Base-by-base conservation (phyloP, 1,140 invertebrate species). In the Drosophila oshimai region DNA sequence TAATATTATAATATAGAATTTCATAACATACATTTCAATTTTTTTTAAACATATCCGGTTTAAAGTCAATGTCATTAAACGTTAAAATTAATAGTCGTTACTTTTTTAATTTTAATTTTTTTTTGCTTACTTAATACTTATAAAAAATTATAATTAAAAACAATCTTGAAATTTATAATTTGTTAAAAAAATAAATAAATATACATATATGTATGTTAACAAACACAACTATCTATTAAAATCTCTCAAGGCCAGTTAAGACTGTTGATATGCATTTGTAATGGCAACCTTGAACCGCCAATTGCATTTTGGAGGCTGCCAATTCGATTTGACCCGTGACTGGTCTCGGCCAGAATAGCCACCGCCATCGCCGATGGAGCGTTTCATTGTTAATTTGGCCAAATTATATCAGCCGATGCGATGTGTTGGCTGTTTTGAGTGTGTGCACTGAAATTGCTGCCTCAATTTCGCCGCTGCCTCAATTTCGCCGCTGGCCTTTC, bases 371-470 rank as follows among this genome's bases (percentile, higher is more conserved):
- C 71, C 55, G 33, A 39, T 64, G 51, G 26, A 62, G 73, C 67
- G 45, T 67, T 61, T 77, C 67, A 72, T 53, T 72, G 73, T 76
- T 76, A 77, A 77, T 68, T 72, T 76, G 73, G 45, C 75, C 60
- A 72, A 78, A 77, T 76, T 78, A 68, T 76, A 72, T 72, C 50
- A 61, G 53, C 31, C 22, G 18, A 28, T 54, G 15, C 20, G 36
- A 26, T 44, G 18, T 31, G 22, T 50, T 39, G 34, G 34, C 39
- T 12, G 39, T 41, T 22, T 41, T 12, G 18, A n/a, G 26, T 39
- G 29, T 54, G 42, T 49, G 41, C n/a, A n/a, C n/a, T n/a, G n/a
- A n/a, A n/a, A n/a, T n/a, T 24, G 45, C 18, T 26, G 6, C 28
- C 28, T 29, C 22, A 49, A 77, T 64, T 75, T 65, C n/a, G n/a